Evolutionary conservation across 2,888 invertebrate species (phyloP), one percentile per base, ranked within the genome.

Genomic region (Drosophila longiperda): DNA sequence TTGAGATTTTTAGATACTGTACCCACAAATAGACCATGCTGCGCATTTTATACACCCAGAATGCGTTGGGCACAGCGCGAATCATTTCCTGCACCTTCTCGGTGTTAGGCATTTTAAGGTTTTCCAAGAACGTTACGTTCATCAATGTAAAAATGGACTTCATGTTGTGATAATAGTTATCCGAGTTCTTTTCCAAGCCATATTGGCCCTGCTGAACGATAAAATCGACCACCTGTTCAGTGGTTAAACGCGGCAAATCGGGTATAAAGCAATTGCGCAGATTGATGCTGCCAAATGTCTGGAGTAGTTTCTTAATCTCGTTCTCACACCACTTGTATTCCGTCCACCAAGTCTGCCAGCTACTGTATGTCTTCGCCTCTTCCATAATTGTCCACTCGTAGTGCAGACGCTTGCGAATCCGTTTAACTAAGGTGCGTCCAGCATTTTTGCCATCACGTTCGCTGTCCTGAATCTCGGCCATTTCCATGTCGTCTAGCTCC

Each of bases 11-110:
- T 2, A 57, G 64, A 32, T 87, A 85, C 48, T 87, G 77, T 7
- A 68, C 60, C 85, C 90, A 87, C 40, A 82, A 58, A 42, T 65
- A 77, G 33, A 90, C 64, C 89, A 90, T 87, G 66, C 82, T 76
- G 40, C 82, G 83, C 76, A 85, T 75, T 36, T 85, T 85, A 26
- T 75, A 83, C 11, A 71, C 33, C 85, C 85, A 85, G 6, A 82
- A 80, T 5, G 75, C 70, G 45, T 85, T 85, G 29, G 85, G 85
- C 6, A 88, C 58, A 3, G 59, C 54, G 20, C 85, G 86, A 50
- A 85, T 88, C 11, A 88, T 71, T n/a, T 85, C 68, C 62, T 85
- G 87, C 0, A 85, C 64, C 40, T 67, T 70, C 34, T 74, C 80
- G 8, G 38, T 65, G 36, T 88, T 78, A 4, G 73, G 32, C 52